Percentiles rank a stretch among this genome's conserved stretches.
phyloP scores from a whole-genome alignment of 2,113 vertebrate species.

The Notiomystis cincta region DNA sequence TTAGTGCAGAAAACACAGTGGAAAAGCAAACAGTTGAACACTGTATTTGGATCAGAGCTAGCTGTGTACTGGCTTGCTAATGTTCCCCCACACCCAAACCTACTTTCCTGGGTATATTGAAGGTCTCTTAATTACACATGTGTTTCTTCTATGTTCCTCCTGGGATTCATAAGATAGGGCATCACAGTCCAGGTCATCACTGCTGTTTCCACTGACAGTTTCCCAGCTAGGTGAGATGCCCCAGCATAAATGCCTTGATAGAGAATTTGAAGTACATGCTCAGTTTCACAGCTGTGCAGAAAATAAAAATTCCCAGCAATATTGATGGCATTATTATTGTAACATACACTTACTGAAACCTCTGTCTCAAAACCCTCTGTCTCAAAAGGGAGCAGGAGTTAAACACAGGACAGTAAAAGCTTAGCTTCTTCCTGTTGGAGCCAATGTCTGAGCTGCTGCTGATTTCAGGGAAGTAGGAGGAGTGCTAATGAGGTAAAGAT shows the following conservation, averaged over 20 bases:
- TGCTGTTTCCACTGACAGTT: not conserved
- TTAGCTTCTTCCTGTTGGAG: not conserved
- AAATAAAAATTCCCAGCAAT: not conserved
- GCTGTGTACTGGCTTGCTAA: not conserved
- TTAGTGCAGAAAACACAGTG: conserved; percentile 65
- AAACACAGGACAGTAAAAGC: not conserved
- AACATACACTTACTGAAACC: not conserved
- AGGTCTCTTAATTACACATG: not conserved
- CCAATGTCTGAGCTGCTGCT: not conserved
- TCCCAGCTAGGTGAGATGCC: not conserved
- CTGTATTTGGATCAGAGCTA: not conserved
- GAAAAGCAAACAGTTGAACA: conserved; percentile 24
- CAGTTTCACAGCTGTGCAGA: not conserved
- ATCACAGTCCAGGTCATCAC: not conserved
- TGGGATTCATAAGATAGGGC: not conserved
- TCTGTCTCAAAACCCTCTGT: not conserved
- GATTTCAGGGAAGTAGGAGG: not conserved
- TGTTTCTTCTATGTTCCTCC: not conserved
- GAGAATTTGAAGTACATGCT: not conserved
- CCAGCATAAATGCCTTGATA: not conserved
- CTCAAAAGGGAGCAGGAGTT: not conserved
- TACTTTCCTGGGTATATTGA: not conserved
- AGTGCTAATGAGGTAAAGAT: not conserved
- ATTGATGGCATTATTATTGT: not conserved
- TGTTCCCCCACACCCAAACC: not conserved